phyloP scores from a whole-genome alignment of 2,888 invertebrate species.

The Synanthedon myopaeformis region DNA sequence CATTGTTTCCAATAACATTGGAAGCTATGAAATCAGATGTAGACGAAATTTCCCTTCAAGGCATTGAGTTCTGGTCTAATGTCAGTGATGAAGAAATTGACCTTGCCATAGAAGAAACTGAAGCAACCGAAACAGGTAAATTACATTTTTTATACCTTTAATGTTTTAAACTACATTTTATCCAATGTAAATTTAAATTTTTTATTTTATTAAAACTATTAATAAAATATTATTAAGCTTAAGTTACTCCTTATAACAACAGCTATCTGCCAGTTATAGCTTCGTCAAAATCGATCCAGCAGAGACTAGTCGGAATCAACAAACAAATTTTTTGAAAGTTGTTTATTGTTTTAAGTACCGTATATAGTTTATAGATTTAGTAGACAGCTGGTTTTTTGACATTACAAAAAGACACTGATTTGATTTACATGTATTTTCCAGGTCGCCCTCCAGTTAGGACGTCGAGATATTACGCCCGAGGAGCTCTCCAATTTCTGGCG shows the following conservation, averaged over 20 bases:
- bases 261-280: no score
- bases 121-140: conserved; percentile 86
- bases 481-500: conserved; percentile 93
- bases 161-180: no score
- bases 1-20: conserved; percentile 96
- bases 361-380: background rate
- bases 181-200: no score
- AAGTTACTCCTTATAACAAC: no score
- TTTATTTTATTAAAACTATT: no score
- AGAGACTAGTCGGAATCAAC: no score
- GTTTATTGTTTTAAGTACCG: background rate
- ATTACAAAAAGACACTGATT: background rate
- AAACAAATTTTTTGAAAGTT: background rate
- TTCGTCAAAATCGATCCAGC: no score
- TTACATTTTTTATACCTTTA: background rate
- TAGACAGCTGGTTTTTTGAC: background rate
- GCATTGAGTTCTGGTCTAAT: conserved; percentile 99
- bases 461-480: conserved; percentile 97
- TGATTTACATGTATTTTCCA: conserved; percentile 9
- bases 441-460: conserved; percentile 94
- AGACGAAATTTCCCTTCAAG: conserved; percentile 96
- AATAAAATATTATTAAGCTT: no score
- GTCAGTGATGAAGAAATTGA: conserved; percentile 99
- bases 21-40: conserved; percentile 98
- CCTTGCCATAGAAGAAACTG: conserved; percentile 91